A percentile compares a stretch with the other conserved stretches of the same genome.
These are phyloP conservation scores for Minunthozetes semirufus DNA, from an alignment of 2,888 invertebrate species.

Conservation along the genomic window DNA sequence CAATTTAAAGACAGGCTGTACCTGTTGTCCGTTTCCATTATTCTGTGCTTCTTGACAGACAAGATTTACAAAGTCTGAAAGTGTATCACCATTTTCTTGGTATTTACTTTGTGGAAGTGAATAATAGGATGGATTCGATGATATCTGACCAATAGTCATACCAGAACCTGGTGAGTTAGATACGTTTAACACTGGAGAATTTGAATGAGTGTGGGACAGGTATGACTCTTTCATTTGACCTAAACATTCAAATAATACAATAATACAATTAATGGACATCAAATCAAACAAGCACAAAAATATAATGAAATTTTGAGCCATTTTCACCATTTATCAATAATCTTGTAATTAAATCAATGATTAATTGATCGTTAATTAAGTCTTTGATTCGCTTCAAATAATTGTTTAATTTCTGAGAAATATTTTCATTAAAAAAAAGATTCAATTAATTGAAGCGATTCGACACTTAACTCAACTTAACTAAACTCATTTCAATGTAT, in stretches of 20 bases:
- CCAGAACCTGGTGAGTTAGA: neutral
- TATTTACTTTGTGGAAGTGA: conserved; percentile 54
- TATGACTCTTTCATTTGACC: conserved; percentile 1
- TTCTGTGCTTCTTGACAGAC: conserved; percentile 84
- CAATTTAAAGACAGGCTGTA: neutral
- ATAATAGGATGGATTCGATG: neutral
- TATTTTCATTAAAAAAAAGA: neutral
- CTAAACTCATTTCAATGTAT: too few species aligned
- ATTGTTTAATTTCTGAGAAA: too few species aligned
- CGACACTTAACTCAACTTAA: too few species aligned
- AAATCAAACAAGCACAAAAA: too few species aligned
- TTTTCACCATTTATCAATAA: too few species aligned
- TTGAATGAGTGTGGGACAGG: neutral
- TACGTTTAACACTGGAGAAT: conserved; percentile 5
- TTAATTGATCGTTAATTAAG: neutral
- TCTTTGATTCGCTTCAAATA: neutral
- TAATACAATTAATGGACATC: too few species aligned
- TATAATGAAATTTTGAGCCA: too few species aligned
- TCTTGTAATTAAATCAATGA: too few species aligned
- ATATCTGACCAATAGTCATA: neutral
- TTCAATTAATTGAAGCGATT: neutral
- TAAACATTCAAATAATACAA: neutral
- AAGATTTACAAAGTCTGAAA: conserved; percentile 92
- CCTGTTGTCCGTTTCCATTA: conserved; percentile 47
- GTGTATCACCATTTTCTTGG: conserved; percentile 77